phyloP scores from a whole-genome alignment of 2,113 vertebrate genomes.

The Dipodomys ordii region DNA sequence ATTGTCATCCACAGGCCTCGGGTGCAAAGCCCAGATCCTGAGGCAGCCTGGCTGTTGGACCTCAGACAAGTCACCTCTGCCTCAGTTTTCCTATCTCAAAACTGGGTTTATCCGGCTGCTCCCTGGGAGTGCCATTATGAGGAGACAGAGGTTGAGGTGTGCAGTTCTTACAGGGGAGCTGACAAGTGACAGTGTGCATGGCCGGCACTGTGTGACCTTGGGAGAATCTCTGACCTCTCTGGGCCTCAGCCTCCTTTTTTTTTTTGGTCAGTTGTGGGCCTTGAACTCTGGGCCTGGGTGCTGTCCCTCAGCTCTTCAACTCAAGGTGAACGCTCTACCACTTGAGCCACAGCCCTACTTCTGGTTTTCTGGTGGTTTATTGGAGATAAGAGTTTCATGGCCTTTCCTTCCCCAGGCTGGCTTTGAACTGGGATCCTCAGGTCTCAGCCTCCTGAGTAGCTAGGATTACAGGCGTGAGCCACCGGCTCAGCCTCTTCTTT shows the following conservation, averaged over 20 bases:
- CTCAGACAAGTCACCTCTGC: neutral
- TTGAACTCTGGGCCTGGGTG: neutral
- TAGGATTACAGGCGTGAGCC: no score
- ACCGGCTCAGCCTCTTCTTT: neutral
- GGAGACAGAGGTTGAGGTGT: neutral
- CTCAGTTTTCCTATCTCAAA: slow-evolving; percentile 11
- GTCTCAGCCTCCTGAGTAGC: no score
- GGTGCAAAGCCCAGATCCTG: neutral
- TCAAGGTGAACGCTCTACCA: no score
- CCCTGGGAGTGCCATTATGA: neutral
- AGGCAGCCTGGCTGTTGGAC: neutral
- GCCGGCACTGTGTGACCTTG: neutral
- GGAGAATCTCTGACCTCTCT: neutral
- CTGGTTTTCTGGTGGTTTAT: no score
- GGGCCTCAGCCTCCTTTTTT: neutral
- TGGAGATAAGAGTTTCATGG: no score
- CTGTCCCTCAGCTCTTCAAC: no score
- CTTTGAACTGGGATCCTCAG: no score
- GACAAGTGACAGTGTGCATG: neutral
- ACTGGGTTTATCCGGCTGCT: neutral
- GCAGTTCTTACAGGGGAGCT: neutral
- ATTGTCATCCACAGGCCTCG: rapidly evolving
- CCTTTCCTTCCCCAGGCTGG: no score
- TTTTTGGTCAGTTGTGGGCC: no score
- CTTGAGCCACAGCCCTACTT: no score